phyloP scores from a whole-genome alignment of 2,888 invertebrate species.

The Cacoxenus indagator region DNA sequence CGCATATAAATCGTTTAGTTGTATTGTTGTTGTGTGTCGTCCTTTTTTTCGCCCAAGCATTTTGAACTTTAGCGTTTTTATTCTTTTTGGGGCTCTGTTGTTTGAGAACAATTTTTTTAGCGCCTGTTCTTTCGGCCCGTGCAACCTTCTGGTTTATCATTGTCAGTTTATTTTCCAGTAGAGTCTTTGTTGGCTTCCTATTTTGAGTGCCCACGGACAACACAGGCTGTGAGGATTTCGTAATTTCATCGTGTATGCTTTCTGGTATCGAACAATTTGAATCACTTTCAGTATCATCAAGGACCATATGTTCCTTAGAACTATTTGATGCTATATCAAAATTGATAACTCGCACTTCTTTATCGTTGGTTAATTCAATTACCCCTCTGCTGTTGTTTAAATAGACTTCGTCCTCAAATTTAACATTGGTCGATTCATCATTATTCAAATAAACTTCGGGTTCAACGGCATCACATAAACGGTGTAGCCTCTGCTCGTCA shows the following conservation, averaged over 20 bases:
- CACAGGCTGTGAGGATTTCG: not conserved
- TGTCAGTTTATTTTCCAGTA: slow-evolving; percentile 18
- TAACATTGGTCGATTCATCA: too few relatives aligned
- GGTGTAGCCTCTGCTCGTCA: too few relatives aligned
- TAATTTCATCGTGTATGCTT: not conserved
- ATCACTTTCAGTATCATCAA: not conserved
- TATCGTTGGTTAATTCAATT: not conserved
- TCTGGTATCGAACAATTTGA: not conserved
- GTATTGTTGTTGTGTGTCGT: slow-evolving; percentile 29
- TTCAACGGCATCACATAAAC: too few relatives aligned
- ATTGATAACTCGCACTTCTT: not conserved
- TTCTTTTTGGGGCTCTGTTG: not conserved
- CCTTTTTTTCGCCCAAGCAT: slow-evolving; percentile 5
- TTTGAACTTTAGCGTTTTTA: too few relatives aligned
- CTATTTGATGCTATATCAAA: not conserved
- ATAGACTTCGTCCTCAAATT: not conserved
- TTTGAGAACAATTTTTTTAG: not conserved
- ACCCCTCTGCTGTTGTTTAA: not conserved
- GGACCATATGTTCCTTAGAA: not conserved
- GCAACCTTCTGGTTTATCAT: slow-evolving; percentile 25
- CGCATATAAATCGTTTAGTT: slow-evolving; percentile 55
- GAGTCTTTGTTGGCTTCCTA: not conserved
- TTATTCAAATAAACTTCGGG: too few relatives aligned
- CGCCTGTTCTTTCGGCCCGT: not conserved
- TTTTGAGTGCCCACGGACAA: not conserved